phyloP scores from a whole-genome alignment of 2,888 invertebrate species.

The Hipparchia sbordonii region DNA sequence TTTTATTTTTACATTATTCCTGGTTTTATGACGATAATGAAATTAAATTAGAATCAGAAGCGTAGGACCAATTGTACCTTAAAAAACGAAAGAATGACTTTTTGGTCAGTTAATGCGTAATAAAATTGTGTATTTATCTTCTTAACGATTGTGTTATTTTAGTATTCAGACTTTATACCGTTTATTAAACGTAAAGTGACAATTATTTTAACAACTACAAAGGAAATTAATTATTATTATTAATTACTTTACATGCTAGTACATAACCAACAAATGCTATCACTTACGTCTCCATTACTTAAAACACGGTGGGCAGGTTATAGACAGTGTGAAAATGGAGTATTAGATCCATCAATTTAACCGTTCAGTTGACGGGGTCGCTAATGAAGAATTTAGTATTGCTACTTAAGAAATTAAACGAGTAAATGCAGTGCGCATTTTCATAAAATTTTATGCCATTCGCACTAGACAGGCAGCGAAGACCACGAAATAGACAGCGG shows the following conservation, averaged over 20 bases:
- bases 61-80: conserved; percentile 4
- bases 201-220: background rate
- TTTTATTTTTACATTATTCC: background rate
- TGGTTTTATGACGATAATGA: background rate
- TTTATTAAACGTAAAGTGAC: background rate
- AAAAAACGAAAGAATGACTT: background rate
- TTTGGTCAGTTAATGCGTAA: background rate
- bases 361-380: too few relatives aligned
- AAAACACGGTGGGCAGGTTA: background rate
- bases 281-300: too few relatives aligned
- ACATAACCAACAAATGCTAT: too few relatives aligned
- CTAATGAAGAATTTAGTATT: too few relatives aligned
- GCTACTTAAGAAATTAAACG: too few relatives aligned
- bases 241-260: too few relatives aligned
- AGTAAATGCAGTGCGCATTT: too few relatives aligned
- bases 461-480: too few relatives aligned
- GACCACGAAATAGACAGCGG: too few relatives aligned
- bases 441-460: too few relatives aligned
- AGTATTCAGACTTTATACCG: background rate
- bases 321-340: background rate
- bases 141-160: background rate
- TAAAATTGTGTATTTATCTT: background rate
- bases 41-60: background rate
- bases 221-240: background rate
- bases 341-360: too few relatives aligned